Evolutionary conservation across 2,113 vertebrate species (phyloP), one percentile per base, ranked within the genome.

Genomic region (Anhinga rufa): DNA sequence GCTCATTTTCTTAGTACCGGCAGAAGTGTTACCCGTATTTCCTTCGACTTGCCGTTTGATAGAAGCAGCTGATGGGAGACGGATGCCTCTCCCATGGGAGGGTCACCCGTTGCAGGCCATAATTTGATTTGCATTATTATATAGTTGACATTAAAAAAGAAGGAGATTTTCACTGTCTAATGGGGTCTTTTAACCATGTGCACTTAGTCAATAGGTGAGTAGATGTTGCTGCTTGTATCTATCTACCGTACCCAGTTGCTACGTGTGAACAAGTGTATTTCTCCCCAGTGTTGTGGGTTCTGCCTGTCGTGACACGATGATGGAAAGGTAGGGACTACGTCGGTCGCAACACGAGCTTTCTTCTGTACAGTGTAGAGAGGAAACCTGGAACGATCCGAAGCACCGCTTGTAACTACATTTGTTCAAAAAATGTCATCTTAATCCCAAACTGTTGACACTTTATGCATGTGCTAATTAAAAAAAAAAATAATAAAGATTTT

Each of bases 391-490:
- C 9, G 14, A 94, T 10, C 94, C 25, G 34, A 95, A 94, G 96
- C 94, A 82, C 95, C 82, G 75, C 97, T 97, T 95, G 96, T 97
- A 57, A 97, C 95, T 87, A 84, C 91, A 75, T 97, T 93, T 93
- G 93, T 97, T 96, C 60, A 74, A 93, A 83, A 94, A 65, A 97
- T 82, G 96, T 96, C 92, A 88, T 88, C 96, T 92, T 95, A 94
- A 97, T 86, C 96, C 96, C 92, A n/a, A 94, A 91, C 95, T 97
- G 97, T 96, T 96, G 98, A 97, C 96, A 97, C 97, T 97, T 97
- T 96, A 96, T 98, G 98, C 98, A 98, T 98, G 98, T 98, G 96
- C 69, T 98, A 82, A 97, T 95, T 78, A 46, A 95, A 86, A 55
- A 77, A 77, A 82, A 54, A 16, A 55, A 82, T 17, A n/a, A 91